A percentile compares a stretch with the other conserved stretches of the same genome.
These are phyloP conservation scores for Halcyon malimbica DNA, from an alignment of 2,113 vertebrate species.

Conservation along the genomic window DNA sequence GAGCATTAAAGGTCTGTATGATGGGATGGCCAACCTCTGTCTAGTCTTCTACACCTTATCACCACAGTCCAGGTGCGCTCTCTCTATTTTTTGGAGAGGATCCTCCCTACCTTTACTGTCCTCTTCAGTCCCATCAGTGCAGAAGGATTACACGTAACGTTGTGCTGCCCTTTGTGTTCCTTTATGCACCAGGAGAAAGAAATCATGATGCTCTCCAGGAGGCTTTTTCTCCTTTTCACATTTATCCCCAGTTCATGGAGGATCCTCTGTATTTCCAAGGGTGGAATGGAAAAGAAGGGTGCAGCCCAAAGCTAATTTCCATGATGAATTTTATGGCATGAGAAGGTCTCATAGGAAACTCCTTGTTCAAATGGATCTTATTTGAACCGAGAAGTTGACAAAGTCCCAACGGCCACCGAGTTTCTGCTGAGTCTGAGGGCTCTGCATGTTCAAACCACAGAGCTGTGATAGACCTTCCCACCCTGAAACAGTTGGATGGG, in stretches of 20 bases:
- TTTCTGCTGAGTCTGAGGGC: background rate
- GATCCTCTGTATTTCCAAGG: background rate
- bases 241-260: background rate
- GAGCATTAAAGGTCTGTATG: constrained; percentile 65
- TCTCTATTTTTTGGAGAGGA: background rate
- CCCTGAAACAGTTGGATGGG: background rate
- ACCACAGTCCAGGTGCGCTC: too few relatives aligned
- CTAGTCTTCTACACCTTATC: background rate
- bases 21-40: background rate
- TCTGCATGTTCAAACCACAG: background rate
- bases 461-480: background rate
- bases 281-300: background rate
- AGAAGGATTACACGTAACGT: background rate
- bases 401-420: background rate
- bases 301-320: background rate
- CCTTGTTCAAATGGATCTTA: background rate
- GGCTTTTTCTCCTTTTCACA: background rate
- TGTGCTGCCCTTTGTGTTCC: background rate
- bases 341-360: background rate
- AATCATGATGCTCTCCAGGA: background rate
- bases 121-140: background rate
- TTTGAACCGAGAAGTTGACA: background rate
- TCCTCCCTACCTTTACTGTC: background rate
- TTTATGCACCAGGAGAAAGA: background rate
- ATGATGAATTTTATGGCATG: background rate